Evolutionary conservation across 2,888 invertebrate species (phyloP), one percentile per base, ranked within the genome.

Genomic region (Lithophane socia): DNA sequence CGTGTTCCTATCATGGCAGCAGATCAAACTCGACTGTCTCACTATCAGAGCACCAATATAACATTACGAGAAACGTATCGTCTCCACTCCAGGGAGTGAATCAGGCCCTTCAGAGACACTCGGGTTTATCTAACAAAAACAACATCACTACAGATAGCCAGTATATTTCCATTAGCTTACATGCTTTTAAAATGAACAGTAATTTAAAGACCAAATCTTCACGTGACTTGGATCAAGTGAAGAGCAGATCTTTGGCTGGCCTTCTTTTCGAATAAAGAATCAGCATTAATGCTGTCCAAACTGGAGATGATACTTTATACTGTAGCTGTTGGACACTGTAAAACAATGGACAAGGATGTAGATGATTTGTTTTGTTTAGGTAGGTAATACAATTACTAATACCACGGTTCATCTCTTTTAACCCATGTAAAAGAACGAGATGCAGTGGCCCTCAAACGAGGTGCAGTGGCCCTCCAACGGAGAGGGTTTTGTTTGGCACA

Each of bases 51-150:
- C 54, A 10, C 4, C 63, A 44, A 18, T 37, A 56, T 80, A 73
- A 64, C 18, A 37, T 16, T 64, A n/a, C 16, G 1, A n/a, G 29
- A 29, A 44, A n/a, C 60, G 9, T 58, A 58, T 78, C 71, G 3
- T 3, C 16, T 18, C 44, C 67, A 79, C 82, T 79, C 54, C 18
- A 76, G 37, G n/a, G 13, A 16, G 9, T 75, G 12, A 70, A 80
- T 21, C 47, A 58, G 60, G 78, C 29, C 21, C 80, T 80, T 52
- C 56, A 83, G 13, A 21, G 13, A 10, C 70, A 77, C 83, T 80
- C 49, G 13, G 52, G 7, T 18, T 80, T 71, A 80, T 80, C 80
- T 37, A 60, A n/a, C 47, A 66, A 66, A 44, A 83, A 54, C 77
- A 77, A 56, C 18, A 82, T 74, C 37, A 44, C 37, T 69, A 24